Evolutionary conservation across 2,888 invertebrate species (phyloP), one percentile per base, ranked within the genome.

Genomic region (Nemotelus nigrinus): DNA sequence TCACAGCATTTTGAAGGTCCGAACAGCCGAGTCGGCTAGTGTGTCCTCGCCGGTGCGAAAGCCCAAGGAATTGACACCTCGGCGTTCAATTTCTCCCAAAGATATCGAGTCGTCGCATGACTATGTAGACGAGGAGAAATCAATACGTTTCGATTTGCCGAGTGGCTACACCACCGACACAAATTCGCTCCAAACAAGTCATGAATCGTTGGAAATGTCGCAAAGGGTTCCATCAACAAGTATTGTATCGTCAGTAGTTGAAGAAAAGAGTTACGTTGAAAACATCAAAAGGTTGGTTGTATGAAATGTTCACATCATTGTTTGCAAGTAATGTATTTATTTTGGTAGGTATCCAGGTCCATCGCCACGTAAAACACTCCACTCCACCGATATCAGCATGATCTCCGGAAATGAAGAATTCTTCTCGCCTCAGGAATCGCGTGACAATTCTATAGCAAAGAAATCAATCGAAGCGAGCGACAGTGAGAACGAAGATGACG

Each of bases 111-210:
- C 65, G 8, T n/a, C 47, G 2, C 65, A 53, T 41, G 65, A 71
- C 53, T 53, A 77, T 25, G 80, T 78, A 0, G 68, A 78, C 39
- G 53, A 77, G 3, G 82, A 81, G 5, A 77, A 79, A 53, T 77
- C 79, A 2, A 76, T 82, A n/a, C 80, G 80, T 2, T 80, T 81
- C 41, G 80, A 79, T 68, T 77, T 81, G 4, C 81, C 81, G 60
- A 77, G 76, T 47, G 67, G 47, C 3, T 57, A 77, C 50, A 25
- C 48, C 4, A 77, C 76, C 7, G 44, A 5, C 3, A 68, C n/a
- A 2, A 45, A 55, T 4, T 45, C 57, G 10, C 39, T 58, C 8
- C 67, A 67, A 48, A 77, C 10, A 5, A 77, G 67, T 39, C 43
- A 48, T 43, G 58, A 58, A 47, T 77, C 76, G 6, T 48, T 77